These are phyloP conservation scores for Bugula neritina DNA, from an alignment of 2,888 invertebrate species.

Conservation along the genomic window DNA sequence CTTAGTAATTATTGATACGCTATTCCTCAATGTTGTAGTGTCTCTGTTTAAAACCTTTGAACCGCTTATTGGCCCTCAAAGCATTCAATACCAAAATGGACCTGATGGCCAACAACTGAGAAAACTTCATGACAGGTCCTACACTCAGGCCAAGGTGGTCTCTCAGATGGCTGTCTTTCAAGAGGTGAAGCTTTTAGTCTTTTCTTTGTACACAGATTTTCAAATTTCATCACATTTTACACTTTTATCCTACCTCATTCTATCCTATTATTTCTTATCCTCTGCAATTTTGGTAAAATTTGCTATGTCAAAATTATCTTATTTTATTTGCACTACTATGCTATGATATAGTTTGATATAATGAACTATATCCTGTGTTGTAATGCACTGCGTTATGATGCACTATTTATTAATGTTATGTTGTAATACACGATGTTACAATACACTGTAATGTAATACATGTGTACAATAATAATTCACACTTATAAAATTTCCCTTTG, in stretches of 20 bases:
- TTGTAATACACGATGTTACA: not conserved
- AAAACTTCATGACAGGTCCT: slow-evolving; percentile 37
- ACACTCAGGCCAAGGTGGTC: slow-evolving; percentile 33
- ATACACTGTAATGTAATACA: not conserved
- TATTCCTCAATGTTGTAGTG: slow-evolving; percentile 33
- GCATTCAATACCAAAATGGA: slow-evolving; percentile 46
- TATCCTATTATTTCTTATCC: too few species aligned
- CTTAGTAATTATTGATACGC: not conserved
- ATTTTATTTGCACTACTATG: too few species aligned
- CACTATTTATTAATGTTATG: not conserved
- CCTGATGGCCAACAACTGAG: slow-evolving; percentile 40
- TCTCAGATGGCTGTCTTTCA: slow-evolving; percentile 32
- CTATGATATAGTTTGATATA: too few species aligned
- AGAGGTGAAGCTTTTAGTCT: too few species aligned
- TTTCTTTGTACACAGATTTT: too few species aligned
- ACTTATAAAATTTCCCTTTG: not conserved
- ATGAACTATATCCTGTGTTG: too few species aligned
- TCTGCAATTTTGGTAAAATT: too few species aligned
- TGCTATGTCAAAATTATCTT: too few species aligned
- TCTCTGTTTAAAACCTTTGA: slow-evolving; percentile 41
- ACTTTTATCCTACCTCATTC: too few species aligned
- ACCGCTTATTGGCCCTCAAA: slow-evolving; percentile 39
- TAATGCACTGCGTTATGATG: not conserved
- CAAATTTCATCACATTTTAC: too few species aligned
- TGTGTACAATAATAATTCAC: not conserved